Evolutionary conservation across 53 echinoderm and acorn worm species (phyloP), one percentile per base, ranked within the genome.

Genomic region (Echinarachnius parma): DNA sequence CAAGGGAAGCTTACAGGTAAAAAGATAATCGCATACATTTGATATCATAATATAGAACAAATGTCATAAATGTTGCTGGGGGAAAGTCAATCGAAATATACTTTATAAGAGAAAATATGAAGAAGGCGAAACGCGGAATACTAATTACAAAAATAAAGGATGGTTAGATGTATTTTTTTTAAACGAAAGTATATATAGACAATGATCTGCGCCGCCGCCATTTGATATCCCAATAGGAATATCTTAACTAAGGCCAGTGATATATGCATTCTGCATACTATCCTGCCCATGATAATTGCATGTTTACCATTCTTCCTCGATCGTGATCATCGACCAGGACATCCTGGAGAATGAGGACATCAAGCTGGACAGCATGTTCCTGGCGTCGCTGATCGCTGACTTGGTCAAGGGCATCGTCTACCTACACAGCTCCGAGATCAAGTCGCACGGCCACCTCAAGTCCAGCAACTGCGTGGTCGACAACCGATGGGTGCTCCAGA

Each of bases 381-480:
- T 92, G 21, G 92, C 92, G 9, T 88, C 92, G n/a, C 70, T 92
- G 49, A 84, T 92, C 19, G 92, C 92, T 24, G 92, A 92, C 44
- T 46, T 88, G 5, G 74, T 92, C 52, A 92, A 92, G 55, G 92
- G 92, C 9, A 88, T 92, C 84, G 75, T 84, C 54, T 92, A 92
- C 45, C 48, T 92, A 4, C 92, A 92, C 68, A 81, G 76, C 53
- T 81, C 84, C 1, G 66, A 71, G 44, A 88, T 92, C 69, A 79
- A 78, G 54, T 84, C 88, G 4, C 92, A 92, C 58, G 92, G 92
- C 21, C 71, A 81, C 48, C 85, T 92, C 28, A 92, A 88, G 61
- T 92, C 92, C 15, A 84, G 89, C 19, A 92, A 88, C 79, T 92
- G 87, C 50, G 92, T 92, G 11, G 92, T 92, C 49, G 92, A 92